These are phyloP conservation scores for Octonoba sinensis DNA, from an alignment of 2,888 invertebrate genomes.

Conservation along the genomic window DNA sequence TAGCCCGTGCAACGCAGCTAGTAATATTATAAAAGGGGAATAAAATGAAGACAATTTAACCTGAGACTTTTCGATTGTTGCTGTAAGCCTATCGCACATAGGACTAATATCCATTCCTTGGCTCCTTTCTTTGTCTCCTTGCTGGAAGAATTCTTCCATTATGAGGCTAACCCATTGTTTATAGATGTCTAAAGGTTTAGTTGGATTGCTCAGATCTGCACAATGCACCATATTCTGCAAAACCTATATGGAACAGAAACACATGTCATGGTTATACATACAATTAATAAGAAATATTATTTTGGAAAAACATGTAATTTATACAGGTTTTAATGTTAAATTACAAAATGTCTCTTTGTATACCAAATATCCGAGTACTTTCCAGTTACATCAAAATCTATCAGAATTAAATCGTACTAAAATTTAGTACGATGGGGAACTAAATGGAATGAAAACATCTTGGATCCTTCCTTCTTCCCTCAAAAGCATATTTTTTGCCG, in stretches of 20 bases:
- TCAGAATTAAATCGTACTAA: too few relatives aligned
- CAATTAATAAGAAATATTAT: too few relatives aligned
- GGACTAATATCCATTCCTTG: constrained; percentile 97
- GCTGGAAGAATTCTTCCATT: constrained; percentile 99
- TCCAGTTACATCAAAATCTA: too few relatives aligned
- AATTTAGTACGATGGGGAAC: too few relatives aligned
- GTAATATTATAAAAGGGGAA: neutral
- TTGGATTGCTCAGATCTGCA: constrained; percentile 94
- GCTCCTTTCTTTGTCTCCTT: constrained; percentile 96
- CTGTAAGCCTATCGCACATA: constrained; percentile 98
- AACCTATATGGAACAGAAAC: constrained; percentile 76
- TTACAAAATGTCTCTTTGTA: too few relatives aligned
- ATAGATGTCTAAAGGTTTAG: constrained; percentile 93
- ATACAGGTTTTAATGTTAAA: too few relatives aligned
- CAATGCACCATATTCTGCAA: constrained; percentile 99
- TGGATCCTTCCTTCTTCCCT: too few relatives aligned
- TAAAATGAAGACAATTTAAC: constrained; percentile 70
- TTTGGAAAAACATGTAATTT: neutral
- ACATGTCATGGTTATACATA: neutral
- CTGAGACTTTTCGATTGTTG: constrained; percentile 98
- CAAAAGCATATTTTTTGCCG: too few relatives aligned
- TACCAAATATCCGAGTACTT: too few relatives aligned
- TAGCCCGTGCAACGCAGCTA: too few relatives aligned
- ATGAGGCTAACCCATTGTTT: constrained; percentile 93
- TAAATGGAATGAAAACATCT: too few relatives aligned